A percentile compares a stretch with the other conserved stretches of the same genome.
phyloP scores from a whole-genome alignment of 2,797 vertebrate genomes.

The Galago senegalensis region DNA sequence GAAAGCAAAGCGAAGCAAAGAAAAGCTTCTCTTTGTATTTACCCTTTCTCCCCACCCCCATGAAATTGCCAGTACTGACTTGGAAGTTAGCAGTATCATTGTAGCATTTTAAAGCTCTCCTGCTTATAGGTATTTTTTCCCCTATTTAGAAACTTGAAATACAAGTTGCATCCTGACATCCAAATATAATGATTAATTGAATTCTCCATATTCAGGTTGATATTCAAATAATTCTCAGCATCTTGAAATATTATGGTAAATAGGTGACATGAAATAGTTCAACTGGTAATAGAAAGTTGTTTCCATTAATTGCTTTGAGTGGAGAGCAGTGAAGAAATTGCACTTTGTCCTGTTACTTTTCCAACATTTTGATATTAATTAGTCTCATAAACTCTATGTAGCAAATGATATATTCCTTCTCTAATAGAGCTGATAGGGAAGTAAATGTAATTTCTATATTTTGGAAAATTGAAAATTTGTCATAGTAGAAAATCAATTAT shows the following conservation, averaged over 20 bases:
- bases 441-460: conserved; percentile 29
- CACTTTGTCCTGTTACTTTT: conserved; percentile 4
- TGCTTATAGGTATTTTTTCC: neutral
- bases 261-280: conserved; percentile 31
- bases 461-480: conserved; percentile 34
- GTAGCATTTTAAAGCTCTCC: neutral
- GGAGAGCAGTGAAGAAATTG: conserved; percentile 13
- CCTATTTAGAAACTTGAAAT: conserved; percentile 27
- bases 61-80: neutral
- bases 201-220: neutral
- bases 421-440: conserved; percentile 36
- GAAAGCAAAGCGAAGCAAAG: neutral
- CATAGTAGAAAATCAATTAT: conserved; percentile 34
- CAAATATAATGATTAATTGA: conserved; percentile 32
- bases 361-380: conserved; percentile 53
- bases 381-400: neutral
- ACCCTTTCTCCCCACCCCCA: neutral
- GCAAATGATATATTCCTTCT: neutral
- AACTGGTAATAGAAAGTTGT: neutral
- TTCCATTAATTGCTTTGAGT: conserved; percentile 47
- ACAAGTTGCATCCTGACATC: neutral
- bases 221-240: conserved; percentile 16
- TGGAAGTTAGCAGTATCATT: neutral
- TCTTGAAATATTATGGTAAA: neutral
- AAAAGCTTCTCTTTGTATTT: neutral